Percentiles rank a stretch among this genome's conserved stretches.
phyloP scores from a whole-genome alignment of 2,888 invertebrate genomes.

The Asteroscopus sphinx region DNA sequence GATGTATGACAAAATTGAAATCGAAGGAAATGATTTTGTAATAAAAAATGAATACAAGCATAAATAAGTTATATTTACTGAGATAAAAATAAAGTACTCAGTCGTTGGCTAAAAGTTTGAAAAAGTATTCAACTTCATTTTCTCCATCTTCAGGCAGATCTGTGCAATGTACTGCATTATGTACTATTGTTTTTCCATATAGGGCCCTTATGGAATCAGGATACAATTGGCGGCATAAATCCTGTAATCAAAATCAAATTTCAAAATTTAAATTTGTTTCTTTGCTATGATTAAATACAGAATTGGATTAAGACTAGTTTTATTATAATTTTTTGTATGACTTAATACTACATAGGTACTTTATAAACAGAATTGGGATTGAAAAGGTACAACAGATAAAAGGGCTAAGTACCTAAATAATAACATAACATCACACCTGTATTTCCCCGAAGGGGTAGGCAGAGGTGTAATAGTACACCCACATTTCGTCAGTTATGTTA shows the following conservation, averaged over 20 bases:
- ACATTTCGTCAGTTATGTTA: too few species aligned
- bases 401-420: too few species aligned
- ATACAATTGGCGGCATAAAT: slow-evolving; percentile 91
- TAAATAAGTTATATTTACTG: slow-evolving; percentile 55
- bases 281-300: not conserved
- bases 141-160: slow-evolving; percentile 96
- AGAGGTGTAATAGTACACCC: too few species aligned
- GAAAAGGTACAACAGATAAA: too few species aligned
- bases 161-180: slow-evolving; percentile 97
- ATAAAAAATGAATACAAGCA: slow-evolving; percentile 89
- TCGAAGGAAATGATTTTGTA: slow-evolving; percentile 93
- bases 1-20: slow-evolving; percentile 93
- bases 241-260: slow-evolving; percentile 71
- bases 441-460: too few species aligned
- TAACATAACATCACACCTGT: too few species aligned
- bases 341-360: too few species aligned
- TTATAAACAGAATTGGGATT: too few species aligned
- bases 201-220: slow-evolving; percentile 95
- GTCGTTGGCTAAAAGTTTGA: slow-evolving; percentile 90
- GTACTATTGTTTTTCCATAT: slow-evolving; percentile 94
- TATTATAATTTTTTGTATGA: slow-evolving; percentile 2
- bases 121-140: slow-evolving; percentile 94
- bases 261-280: too few species aligned
- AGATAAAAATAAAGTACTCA: slow-evolving; percentile 36
- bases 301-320: not conserved